Evolutionary conservation across 1,140 invertebrate species (phyloP), one percentile per base, ranked within the genome.

Genomic region (Acromyrmex echinatior): DNA sequence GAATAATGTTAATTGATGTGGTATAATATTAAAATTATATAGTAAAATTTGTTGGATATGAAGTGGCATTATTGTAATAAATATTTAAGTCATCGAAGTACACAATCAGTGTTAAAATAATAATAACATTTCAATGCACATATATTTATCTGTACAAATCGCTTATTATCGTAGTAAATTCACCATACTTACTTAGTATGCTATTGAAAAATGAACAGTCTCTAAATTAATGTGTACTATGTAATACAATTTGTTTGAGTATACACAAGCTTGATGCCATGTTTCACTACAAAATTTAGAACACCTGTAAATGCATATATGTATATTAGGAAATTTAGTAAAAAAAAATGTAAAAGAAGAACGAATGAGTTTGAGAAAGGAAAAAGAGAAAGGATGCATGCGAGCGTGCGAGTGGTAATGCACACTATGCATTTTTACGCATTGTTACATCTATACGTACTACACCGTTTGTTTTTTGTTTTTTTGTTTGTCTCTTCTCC

Each of bases 381-480:
- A 68, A 21, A 68, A 14, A n/a, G 45, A 25, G 25, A 56, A 87
- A 25, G 45, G n/a, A 35, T 73, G 56, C 25, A 58, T 88, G 65
- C 3, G 58, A 77, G 53, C 39, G 68, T 80, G 78, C 60, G 86
- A 56, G 56, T 81, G 79, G 21, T 71, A 73, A 71, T 71, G 65
- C 82, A 78, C 82, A 78, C 89, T 91, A 87, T 91, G 92, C 90
- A 93, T 94, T 93, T 92, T 80, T 92, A 90, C 81, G 92, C 93
- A 92, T 93, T 93, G 90, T 92, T 92, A 93, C 95, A 94, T 94
- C 93, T 95, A 94, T 94, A 89, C 90, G 93, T 95, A 95, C 90
- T 95, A 95, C 95, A 95, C 95, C 93, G 92, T 94, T 94, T 94
- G 88, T 91, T 92, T 90, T 76, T 95, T 95, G 92, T 94, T 95